These are phyloP conservation scores for Meiosimyza platycephala DNA, from an alignment of 2,888 invertebrate genomes.

Conservation along the genomic window DNA sequence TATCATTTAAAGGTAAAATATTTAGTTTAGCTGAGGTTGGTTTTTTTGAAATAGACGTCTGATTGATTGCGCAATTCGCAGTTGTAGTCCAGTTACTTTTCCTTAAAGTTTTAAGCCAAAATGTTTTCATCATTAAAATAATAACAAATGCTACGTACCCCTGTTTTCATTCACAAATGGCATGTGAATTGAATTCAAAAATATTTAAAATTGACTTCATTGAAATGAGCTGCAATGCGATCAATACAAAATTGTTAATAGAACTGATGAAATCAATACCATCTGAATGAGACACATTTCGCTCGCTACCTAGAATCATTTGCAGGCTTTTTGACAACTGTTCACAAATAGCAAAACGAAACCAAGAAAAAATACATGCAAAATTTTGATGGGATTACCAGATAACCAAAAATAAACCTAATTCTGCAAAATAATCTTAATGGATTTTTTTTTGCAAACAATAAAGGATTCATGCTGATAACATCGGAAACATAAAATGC, in stretches of 20 bases:
- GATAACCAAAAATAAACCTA: slow-evolving; percentile 41
- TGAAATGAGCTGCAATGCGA: neutral
- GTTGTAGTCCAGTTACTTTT: too few species aligned
- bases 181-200: neutral
- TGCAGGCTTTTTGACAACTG: neutral
- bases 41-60: too few species aligned
- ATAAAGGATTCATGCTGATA: slow-evolving; percentile 13
- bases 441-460: slow-evolving; percentile 28
- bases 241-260: neutral
- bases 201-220: neutral
- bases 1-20: too few species aligned
- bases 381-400: slow-evolving; percentile 35
- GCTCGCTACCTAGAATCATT: neutral
- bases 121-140: too few species aligned
- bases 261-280: slow-evolving; percentile 1
- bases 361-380: neutral
- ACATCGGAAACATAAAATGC: slow-evolving; percentile 8
- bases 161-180: neutral
- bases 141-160: too few species aligned
- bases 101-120: too few species aligned
- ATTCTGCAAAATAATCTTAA: slow-evolving; percentile 35
- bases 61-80: too few species aligned
- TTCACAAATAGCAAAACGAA: neutral
- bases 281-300: neutral
- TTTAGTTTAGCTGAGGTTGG: too few species aligned